phyloP scores from a whole-genome alignment of 30 jellyfish, hydroid and myxozoan species.

The Catostylus mosaicus region DNA sequence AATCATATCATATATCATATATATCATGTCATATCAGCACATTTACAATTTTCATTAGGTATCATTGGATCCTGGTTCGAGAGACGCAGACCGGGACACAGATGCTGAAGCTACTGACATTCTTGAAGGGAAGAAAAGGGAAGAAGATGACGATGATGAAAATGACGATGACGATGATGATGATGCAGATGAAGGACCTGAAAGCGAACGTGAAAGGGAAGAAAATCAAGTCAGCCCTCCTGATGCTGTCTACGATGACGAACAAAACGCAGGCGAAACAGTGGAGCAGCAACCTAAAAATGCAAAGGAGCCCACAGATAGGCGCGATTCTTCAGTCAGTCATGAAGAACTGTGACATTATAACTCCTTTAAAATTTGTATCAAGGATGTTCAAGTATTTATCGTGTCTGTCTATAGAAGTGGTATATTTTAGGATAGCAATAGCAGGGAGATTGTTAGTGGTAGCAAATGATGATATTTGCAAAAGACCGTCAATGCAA shows the following conservation, averaged over 20 bases:
- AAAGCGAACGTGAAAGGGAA: conserved; percentile 14
- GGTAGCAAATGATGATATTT: too few species aligned
- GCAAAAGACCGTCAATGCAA: too few species aligned
- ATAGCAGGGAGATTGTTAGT: too few species aligned
- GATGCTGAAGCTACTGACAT: background rate
- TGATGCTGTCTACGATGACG: conserved; percentile 53
- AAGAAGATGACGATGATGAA: conserved; percentile 4
- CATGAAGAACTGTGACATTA: conserved; percentile 2
- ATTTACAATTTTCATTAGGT: too few species aligned
- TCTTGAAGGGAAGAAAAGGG: background rate
- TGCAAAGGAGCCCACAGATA: background rate
- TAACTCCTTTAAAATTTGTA: too few species aligned
- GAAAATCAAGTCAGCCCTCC: conserved; percentile 27
- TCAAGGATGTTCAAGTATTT: too few species aligned
- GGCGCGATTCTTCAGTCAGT: background rate
- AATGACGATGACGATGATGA: conserved; percentile 21
- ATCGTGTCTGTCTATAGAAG: too few species aligned
- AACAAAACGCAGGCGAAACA: conserved; percentile 13
- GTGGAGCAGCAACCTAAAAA: background rate
- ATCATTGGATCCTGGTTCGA: conserved; percentile 4
- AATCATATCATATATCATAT: too few species aligned
- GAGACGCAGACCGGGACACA: background rate
- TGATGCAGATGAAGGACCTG: conserved; percentile 3
- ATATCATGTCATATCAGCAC: too few species aligned
- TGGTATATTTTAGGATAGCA: too few species aligned